A percentile compares a stretch with the other conserved stretches of the same genome.
Conservation (phyloP, 1,140 invertebrate genomes). For the Anastrepha ludens region DNA sequence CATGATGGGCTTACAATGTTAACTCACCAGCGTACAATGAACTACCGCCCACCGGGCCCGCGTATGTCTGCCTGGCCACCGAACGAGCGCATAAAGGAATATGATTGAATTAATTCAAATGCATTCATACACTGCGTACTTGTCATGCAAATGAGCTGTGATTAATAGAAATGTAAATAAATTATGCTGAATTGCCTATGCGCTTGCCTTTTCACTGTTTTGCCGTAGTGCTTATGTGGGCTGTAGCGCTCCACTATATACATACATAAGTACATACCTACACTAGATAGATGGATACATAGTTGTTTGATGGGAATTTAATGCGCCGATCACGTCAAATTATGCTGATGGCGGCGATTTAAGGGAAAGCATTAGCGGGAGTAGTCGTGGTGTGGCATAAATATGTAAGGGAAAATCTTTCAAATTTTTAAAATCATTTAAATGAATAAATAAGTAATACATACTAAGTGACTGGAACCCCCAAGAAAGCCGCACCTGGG, state of each 20-base stretch:
- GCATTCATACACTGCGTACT: neutral
- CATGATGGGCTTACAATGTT: conserved; percentile 25
- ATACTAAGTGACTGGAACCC: neutral
- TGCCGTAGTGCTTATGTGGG: neutral
- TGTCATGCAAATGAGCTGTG: conserved; percentile 43
- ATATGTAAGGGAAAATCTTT: neutral
- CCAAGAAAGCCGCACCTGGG: too few relatives aligned
- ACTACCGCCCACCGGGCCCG: neutral
- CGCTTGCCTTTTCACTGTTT: neutral
- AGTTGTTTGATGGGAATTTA: conserved; percentile 24
- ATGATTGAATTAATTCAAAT: neutral
- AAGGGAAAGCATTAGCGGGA: neutral
- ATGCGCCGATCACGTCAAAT: conserved; percentile 32
- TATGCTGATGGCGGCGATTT: conserved; percentile 1
- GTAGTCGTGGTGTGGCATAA: too few relatives aligned
- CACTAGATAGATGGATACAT: too few relatives aligned
- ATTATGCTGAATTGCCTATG: conserved; percentile 21
- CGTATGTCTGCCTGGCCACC: too few relatives aligned
- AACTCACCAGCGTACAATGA: neutral
- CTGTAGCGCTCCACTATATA: too few relatives aligned
- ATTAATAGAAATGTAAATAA: conserved; percentile 32
- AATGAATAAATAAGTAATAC: neutral
- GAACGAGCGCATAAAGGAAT: neutral
- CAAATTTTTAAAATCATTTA: neutral
- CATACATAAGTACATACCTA: too few relatives aligned